Evolutionary conservation across 2,888 invertebrate genomes (phyloP), one percentile per base, ranked within the genome.

Genomic region (Cosmia trapezina): DNA sequence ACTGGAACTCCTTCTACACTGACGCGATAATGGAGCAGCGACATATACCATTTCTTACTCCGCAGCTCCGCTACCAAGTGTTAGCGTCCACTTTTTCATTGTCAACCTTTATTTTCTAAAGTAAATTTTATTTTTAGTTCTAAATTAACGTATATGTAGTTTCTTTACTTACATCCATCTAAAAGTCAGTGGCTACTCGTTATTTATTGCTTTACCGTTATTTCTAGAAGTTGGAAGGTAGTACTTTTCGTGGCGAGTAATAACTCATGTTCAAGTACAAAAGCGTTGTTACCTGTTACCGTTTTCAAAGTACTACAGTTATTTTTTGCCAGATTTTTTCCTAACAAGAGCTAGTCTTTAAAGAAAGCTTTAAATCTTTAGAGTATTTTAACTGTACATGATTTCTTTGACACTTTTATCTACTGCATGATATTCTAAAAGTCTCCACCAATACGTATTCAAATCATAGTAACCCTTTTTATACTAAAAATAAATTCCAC

Each of bases 21-120:
- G 71, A 70, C 72, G 73, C 64, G 54, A 68, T 86, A 85, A 83
- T 85, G 77, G 77, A 76, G 61, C 65, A 49, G 83, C 68, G 75
- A 80, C 85, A 73, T 72, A 77, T 75, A 76, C 73, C 72, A 85
- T 85, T 80, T 72, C 84, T 83, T 84, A 86, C 79, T 81, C 57
- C 47, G 56, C 57, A 81, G 83, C 79, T 81, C 57, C 47, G 56
- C 57, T 54, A 78, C 47, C 76, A 74, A 78, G 76, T 73, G 76
- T 81, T 63, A 76, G 78, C 45, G 54, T 64, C 62, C 59, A 80
- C 71, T 84, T 84, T 76, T 65, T 86, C 84, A 73, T 68, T 84
- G 84, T 84, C 82, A 79, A 69, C 74, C 73, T 84, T 73, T 84
- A 84, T 86, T 84, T 84, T 75, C 76, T 79, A 79, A 86, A 86